These are phyloP conservation scores for Sapayoa aenigma DNA, from an alignment of 2,113 vertebrate species.

Conservation along the genomic window DNA sequence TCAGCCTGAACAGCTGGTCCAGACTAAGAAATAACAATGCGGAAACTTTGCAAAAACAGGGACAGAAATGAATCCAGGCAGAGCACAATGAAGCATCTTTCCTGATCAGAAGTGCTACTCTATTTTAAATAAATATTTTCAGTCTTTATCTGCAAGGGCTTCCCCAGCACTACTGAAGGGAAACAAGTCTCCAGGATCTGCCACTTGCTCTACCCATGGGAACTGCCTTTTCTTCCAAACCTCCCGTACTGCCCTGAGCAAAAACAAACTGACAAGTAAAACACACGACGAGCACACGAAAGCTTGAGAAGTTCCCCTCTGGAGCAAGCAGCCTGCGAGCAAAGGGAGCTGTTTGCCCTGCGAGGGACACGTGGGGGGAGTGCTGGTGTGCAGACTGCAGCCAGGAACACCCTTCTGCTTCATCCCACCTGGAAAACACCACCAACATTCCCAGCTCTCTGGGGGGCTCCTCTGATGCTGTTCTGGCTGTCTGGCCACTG, in stretches of 20 bases:
- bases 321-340: background rate
- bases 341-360: background rate
- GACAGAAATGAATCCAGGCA: slow-evolving; percentile 52
- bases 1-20: slow-evolving; percentile 32
- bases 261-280: slow-evolving; percentile 8
- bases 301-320: background rate
- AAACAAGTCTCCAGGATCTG: background rate
- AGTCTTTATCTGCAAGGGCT: slow-evolving; percentile 22
- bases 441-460: background rate
- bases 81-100: slow-evolving; percentile 35
- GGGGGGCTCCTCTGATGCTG: background rate
- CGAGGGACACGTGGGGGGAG: rapidly evolving
- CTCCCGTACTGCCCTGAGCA: slow-evolving; percentile 7
- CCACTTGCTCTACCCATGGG: background rate
- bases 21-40: slow-evolving; percentile 28
- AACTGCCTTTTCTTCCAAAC: background rate
- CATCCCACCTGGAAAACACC: background rate
- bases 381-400: background rate
- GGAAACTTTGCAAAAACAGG: slow-evolving; percentile 54
- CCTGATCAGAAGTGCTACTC: slow-evolving; percentile 49
- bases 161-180: background rate
- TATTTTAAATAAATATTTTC: slow-evolving; percentile 67
- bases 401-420: background rate
- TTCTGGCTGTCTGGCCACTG: background rate
- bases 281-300: background rate